Evolutionary conservation across 64 coral and sea anemone genomes (phyloP).

Genomic region (Porites lutea): DNA sequence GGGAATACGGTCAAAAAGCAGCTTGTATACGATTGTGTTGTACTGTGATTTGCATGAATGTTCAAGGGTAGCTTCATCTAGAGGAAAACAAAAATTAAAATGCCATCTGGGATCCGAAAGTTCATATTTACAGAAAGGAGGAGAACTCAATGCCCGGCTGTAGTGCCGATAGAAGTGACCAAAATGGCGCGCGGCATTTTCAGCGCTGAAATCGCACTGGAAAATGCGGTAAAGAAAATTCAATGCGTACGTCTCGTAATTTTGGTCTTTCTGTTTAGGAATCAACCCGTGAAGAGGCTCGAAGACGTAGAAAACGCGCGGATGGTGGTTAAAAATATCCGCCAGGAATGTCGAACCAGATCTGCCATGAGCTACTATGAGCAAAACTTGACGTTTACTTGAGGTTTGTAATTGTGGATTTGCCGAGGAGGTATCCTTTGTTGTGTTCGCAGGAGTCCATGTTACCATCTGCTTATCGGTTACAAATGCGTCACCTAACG

Average conservation of each 20-base stretch:
- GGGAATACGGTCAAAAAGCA: conserved; percentile 24
- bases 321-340: conserved; percentile 51
- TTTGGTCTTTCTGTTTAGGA: not conserved
- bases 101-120: not conserved
- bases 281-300: conserved; percentile 41
- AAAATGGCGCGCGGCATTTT: not conserved
- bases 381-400: conserved; percentile 21
- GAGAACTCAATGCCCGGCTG: conserved; percentile 18
- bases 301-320: conserved; percentile 56
- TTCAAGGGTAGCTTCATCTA: conserved; percentile 2
- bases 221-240: conserved; percentile 12
- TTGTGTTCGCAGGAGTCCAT: not conserved
- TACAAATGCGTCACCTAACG: not conserved
- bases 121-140: conserved; percentile 34
- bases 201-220: conserved; percentile 22
- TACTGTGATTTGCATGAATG: conserved; percentile 6
- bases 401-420: not conserved
- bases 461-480: not conserved
- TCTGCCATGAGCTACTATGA: conserved; percentile 56
- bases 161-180: conserved; percentile 16
- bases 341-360: conserved; percentile 62
- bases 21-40: conserved; percentile 15
- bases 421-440: not conserved
- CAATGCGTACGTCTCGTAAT: not conserved
- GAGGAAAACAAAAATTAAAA: not conserved